phyloP scores from a whole-genome alignment of 2,113 vertebrate genomes.

The Pluvialis apricaria region DNA sequence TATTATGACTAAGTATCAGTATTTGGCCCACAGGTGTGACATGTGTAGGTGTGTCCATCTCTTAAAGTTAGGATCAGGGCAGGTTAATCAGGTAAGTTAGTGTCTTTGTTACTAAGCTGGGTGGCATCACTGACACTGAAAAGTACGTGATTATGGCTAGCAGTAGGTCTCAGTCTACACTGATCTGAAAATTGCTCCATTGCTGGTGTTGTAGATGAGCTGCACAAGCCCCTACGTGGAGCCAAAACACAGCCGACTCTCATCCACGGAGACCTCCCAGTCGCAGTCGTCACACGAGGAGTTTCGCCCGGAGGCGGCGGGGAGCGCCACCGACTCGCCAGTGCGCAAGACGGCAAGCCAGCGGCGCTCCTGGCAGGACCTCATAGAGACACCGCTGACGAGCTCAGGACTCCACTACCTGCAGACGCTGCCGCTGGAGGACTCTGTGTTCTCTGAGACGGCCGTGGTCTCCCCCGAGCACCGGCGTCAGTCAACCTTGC shows the following conservation, averaged over 20 bases:
- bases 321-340: conserved; percentile 84
- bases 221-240: conserved; percentile 89
- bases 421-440: conserved; percentile 93
- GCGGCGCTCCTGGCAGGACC: conserved; percentile 97
- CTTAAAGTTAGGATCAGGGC: background rate
- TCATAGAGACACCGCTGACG: conserved; percentile 95
- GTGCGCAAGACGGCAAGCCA: conserved; percentile 92
- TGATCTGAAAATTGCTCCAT: background rate
- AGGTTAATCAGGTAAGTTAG: background rate
- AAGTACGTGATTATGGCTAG: rapidly evolving
- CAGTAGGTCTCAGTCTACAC: rapidly evolving
- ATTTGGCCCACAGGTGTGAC: background rate
- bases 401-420: conserved; percentile 96
- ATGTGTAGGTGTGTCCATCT: background rate
- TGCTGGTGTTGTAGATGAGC: conserved; percentile 78
- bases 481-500: conserved; percentile 92
- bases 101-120: background rate
- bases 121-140: rapidly evolving
- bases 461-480: conserved; percentile 82
- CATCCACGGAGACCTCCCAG: conserved; percentile 95
- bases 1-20: background rate
- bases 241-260: conserved; percentile 90
- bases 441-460: conserved; percentile 91
- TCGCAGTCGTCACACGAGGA: conserved; percentile 97
- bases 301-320: conserved; percentile 87